Evolutionary conservation across 2,113 vertebrate genomes (phyloP), one percentile per base, ranked within the genome.

Genomic region (Salvelinus alpinus): DNA sequence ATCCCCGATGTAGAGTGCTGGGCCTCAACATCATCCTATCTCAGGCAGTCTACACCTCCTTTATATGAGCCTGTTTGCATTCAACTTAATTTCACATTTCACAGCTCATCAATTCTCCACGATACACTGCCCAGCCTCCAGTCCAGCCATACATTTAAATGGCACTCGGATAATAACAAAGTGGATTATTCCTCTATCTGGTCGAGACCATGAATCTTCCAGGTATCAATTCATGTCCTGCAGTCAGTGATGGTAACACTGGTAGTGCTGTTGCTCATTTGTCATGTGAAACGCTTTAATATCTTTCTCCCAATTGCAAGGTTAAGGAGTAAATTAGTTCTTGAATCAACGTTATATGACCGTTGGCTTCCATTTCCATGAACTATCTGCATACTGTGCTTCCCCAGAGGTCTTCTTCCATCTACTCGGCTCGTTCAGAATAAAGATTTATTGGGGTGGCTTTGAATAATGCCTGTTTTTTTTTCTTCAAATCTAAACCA

Each of bases 141-240:
- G 64, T 66, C 25, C 22, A 66, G 64, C 25, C 64, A 29, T 66
- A 66, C 25, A 27, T 66, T 66, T 66, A 66, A 66, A 31, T 66
- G 64, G 25, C 64, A 66, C 64, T 29, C 3, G 12, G 13, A 24
- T 65, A 65, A 66, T 66, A 29, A 66, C 25, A 66, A 66, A 66
- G 20, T 64, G 62, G 9, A 66, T 29, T 66, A 66, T 66, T 66
- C 14, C 64, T 66, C 22, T 29, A 31, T 66, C 29, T 66, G 8
- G 13, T 54, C 5, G 64, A 13, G 24, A 27, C 11, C 64, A 66
- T 66, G 64, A 66, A 66, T 66, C 64, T 66, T 66, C 64, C 25
- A 66, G 64, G 25, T 66, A 66, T 66, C 64, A 27, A 66, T 66
- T 27, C 14, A 66, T 29, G 64, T 66, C 64, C 64, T 29, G 24